These are phyloP conservation scores for Takifugu bimaculatus DNA, from an alignment of 2,113 vertebrate genomes.

Conservation along the genomic window DNA sequence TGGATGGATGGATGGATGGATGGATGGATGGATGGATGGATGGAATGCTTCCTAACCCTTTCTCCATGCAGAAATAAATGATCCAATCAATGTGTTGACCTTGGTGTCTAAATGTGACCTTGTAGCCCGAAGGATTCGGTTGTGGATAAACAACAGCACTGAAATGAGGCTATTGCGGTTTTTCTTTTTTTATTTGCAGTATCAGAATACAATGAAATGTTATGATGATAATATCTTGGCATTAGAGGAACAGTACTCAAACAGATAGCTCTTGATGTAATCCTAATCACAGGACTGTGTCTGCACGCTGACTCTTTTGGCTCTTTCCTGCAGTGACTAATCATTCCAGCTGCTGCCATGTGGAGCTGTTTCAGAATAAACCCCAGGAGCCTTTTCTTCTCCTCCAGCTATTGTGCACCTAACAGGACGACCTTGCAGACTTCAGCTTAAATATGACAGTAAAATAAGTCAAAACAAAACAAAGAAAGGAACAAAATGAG, in stretches of 20 bases:
- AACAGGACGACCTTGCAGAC: constrained; percentile 41
- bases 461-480: too few species aligned
- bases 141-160: constrained; percentile 34
- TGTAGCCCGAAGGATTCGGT: constrained; percentile 28
- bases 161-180: not conserved
- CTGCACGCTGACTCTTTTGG: constrained; percentile 32
- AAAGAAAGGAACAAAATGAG: too few species aligned
- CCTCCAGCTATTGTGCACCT: constrained; percentile 41
- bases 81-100: constrained; percentile 64
- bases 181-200: not conserved
- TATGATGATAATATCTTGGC: constrained; percentile 9
- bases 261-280: constrained; percentile 29
- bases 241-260: constrained; percentile 2
- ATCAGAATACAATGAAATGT: constrained; percentile 15
- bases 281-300: constrained; percentile 17
- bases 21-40: too few species aligned
- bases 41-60: constrained; percentile 47
- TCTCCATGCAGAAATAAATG: constrained; percentile 51
- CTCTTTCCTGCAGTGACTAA: constrained; percentile 49
- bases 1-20: too few species aligned
- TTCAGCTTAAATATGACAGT: not conserved
- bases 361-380: constrained; percentile 38
- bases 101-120: constrained; percentile 60
- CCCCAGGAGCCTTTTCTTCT: constrained; percentile 20
- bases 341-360: constrained; percentile 49